Percentiles rank a stretch among this genome's conserved stretches.
phyloP scores from a whole-genome alignment of 2,888 invertebrate genomes.

The Criorhina ranunculi region DNA sequence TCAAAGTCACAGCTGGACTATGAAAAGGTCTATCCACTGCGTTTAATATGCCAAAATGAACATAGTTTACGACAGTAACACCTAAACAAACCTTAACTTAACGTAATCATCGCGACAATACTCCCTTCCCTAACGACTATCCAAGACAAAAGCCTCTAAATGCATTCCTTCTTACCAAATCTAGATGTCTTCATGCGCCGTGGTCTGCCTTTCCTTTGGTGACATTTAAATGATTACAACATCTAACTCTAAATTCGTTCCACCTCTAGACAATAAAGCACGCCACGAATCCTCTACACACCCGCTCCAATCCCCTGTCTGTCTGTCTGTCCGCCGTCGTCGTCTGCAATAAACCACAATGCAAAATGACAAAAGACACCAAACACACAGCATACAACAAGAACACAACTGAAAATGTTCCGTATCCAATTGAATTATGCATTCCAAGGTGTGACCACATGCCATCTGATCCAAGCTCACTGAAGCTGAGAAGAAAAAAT shows the following conservation, averaged over 20 bases:
- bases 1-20: too few species aligned
- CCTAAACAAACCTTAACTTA: neutral
- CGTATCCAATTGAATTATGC: conserved; percentile 76
- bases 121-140: conserved; percentile 5
- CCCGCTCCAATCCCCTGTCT: conserved; percentile 2
- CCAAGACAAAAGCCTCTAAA: conserved; percentile 6
- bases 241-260: conserved; percentile 65
- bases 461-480: conserved; percentile 55
- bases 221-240: conserved; percentile 75
- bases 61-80: too few species aligned
- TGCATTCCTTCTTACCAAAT: conserved; percentile 41
- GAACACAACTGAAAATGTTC: conserved; percentile 66
- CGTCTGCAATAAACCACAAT: conserved; percentile 52
- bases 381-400: conserved; percentile 40
- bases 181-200: conserved; percentile 57
- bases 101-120: conserved; percentile 3
- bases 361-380: conserved; percentile 72
- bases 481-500: conserved; percentile 43
- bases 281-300: conserved; percentile 26
- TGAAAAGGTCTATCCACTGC: too few species aligned
- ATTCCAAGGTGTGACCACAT: conserved; percentile 76
- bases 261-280: conserved; percentile 64
- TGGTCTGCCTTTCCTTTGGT: conserved; percentile 35
- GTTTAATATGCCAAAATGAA: too few species aligned
- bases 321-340: conserved; percentile 50